Conservation (phyloP, 2,113 vertebrate species). For the Galemys pyrenaicus region DNA sequence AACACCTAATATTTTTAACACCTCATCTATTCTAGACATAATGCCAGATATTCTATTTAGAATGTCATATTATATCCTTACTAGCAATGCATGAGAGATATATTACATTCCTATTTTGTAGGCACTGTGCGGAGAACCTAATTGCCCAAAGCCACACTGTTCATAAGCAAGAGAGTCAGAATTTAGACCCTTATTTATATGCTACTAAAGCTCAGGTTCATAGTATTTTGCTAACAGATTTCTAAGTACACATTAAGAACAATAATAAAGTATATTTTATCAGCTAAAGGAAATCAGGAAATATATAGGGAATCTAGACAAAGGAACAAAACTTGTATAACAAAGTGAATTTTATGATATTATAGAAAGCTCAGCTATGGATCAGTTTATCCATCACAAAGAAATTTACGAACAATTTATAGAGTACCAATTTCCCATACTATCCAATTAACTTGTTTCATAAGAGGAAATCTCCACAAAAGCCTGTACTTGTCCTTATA, state of each 20-base stretch:
- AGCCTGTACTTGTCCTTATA: background rate
- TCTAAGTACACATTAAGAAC: background rate
- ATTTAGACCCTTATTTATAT: background rate
- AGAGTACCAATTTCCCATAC: background rate
- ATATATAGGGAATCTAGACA: background rate
- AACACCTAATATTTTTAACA: background rate
- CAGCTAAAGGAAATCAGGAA: background rate
- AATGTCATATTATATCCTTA: background rate
- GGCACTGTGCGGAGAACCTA: background rate
- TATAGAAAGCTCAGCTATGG: background rate
- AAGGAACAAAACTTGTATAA: background rate
- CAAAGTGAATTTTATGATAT: background rate
- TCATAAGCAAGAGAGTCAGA: constrained; percentile 36
- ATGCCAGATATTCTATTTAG: background rate
- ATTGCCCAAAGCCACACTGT: background rate
- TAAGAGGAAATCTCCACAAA: background rate
- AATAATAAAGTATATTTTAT: background rate
- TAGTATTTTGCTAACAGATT: background rate
- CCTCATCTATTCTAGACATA: background rate
- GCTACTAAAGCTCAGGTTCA: background rate
- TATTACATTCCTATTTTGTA: constrained; percentile 66
- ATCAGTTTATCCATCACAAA: background rate
- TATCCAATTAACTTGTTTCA: background rate
- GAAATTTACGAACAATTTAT: background rate
- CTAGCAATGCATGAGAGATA: constrained; percentile 47